Percentiles rank a stretch among this genome's conserved stretches.
phyloP scores from a whole-genome alignment of 2,797 vertebrate species.

The Orientallactaga sibirica region DNA sequence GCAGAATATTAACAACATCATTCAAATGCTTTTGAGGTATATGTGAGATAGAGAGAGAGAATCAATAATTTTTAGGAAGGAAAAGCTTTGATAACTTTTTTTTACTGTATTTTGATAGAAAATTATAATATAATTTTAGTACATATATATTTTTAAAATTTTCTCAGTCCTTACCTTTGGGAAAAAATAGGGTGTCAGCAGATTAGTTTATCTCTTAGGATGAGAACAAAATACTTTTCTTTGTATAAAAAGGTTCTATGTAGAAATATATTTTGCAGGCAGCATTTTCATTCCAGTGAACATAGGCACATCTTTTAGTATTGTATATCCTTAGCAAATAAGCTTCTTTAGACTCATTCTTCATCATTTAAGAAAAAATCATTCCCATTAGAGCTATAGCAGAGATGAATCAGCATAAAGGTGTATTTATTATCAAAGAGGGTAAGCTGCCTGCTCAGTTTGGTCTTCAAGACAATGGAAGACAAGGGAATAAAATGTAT shows the following conservation, averaged over 20 bases:
- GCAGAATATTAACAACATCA: constrained; percentile 70
- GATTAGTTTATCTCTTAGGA: background rate
- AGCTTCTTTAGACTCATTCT: constrained; percentile 42
- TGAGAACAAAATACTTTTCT: background rate
- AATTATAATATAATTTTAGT: background rate
- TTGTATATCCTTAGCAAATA: constrained; percentile 56
- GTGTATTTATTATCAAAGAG: constrained; percentile 43
- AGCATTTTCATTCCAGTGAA: constrained; percentile 37
- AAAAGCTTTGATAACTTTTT: background rate
- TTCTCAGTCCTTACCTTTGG: background rate
- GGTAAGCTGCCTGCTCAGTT: constrained; percentile 12
- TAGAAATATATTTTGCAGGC: constrained; percentile 53
- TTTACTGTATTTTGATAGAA: background rate
- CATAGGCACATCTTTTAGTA: background rate
- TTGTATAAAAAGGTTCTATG: background rate
- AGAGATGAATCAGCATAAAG: background rate
- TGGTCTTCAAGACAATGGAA: background rate
- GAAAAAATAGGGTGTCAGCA: background rate
- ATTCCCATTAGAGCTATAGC: constrained; percentile 41
- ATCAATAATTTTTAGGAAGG: background rate
- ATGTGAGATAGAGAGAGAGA: background rate
- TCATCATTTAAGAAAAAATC: constrained; percentile 42
- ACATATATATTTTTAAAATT: background rate
- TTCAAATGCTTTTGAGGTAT: constrained; percentile 7
- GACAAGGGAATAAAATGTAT: background rate